These are phyloP conservation scores for Pitta sordida DNA, from an alignment of 2,113 vertebrate species.

Conservation along the genomic window DNA sequence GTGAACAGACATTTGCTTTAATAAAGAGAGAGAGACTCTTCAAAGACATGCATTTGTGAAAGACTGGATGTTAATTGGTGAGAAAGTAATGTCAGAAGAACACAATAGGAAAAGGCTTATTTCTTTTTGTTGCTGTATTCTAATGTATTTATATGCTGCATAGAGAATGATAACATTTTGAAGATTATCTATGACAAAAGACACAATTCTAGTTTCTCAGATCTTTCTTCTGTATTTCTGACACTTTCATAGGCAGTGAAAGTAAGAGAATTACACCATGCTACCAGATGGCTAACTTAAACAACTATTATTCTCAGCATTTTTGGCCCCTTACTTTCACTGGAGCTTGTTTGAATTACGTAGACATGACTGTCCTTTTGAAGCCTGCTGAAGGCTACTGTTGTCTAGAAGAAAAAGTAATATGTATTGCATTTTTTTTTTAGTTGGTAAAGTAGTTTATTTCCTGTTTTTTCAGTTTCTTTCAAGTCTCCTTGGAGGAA, in stretches of 20 bases:
- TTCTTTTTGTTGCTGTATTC: background rate
- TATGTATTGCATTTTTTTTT: too few relatives aligned
- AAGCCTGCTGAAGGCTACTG: background rate
- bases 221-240: background rate
- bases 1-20: background rate
- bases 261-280: background rate
- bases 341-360: background rate
- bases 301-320: background rate
- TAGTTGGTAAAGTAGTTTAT: too few relatives aligned
- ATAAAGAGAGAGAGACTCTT: background rate
- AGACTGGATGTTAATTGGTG: background rate
- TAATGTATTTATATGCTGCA: background rate
- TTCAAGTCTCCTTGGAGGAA: background rate
- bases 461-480: background rate
- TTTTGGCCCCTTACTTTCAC: background rate
- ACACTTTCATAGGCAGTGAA: background rate
- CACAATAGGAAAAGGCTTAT: background rate
- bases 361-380: background rate
- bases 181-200: background rate
- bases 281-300: background rate
- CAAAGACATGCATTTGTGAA: background rate
- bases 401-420: background rate
- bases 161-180: background rate
- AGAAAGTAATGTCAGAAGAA: background rate
- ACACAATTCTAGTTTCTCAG: background rate